phyloP scores from a whole-genome alignment of 2,113 vertebrate species.

The Oncorhynchus gorbuscha region DNA sequence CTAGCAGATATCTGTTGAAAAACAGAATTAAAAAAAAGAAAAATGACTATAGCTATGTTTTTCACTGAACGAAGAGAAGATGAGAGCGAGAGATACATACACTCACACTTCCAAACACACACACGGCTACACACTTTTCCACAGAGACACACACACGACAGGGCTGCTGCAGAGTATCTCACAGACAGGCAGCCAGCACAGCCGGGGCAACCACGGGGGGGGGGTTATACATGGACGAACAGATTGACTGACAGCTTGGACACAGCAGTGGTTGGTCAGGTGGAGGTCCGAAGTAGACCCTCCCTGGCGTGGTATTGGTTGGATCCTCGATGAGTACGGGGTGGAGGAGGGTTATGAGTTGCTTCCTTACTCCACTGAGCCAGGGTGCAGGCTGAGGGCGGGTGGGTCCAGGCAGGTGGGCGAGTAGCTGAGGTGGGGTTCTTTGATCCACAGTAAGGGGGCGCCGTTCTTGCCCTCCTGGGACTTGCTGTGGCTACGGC shows the following conservation, averaged over 20 bases:
- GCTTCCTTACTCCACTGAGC: constrained; percentile 88
- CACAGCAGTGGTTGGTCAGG: constrained; percentile 61
- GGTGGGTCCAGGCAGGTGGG: constrained; percentile 97
- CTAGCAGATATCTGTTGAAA: constrained; percentile 16
- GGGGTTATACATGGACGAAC: constrained; percentile 40
- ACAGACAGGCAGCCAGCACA: background rate
- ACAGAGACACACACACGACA: constrained; percentile 32
- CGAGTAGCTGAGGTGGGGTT: constrained; percentile 97
- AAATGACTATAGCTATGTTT: constrained; percentile 49
- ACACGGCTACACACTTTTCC: constrained; percentile 23
- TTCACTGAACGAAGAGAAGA: constrained; percentile 23
- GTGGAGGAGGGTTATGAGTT: background rate
- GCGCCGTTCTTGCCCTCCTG: constrained; percentile 97
- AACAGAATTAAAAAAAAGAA: background rate
- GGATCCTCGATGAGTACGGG: constrained; percentile 30
- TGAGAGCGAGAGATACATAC: constrained; percentile 11
- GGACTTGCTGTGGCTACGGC: constrained; percentile 87
- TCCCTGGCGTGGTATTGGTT: constrained; percentile 59
- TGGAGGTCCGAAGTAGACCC: constrained; percentile 58
- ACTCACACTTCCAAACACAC: constrained; percentile 21
- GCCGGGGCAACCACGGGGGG: background rate
- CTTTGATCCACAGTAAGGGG: constrained; percentile 97
- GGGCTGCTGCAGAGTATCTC: background rate
- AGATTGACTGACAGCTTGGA: constrained; percentile 60
- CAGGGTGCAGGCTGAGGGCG: constrained; percentile 93